Percentiles rank a stretch among this genome's conserved stretches.
Conservation (phyloP, 2,113 vertebrate species). For the Pica pica region DNA sequence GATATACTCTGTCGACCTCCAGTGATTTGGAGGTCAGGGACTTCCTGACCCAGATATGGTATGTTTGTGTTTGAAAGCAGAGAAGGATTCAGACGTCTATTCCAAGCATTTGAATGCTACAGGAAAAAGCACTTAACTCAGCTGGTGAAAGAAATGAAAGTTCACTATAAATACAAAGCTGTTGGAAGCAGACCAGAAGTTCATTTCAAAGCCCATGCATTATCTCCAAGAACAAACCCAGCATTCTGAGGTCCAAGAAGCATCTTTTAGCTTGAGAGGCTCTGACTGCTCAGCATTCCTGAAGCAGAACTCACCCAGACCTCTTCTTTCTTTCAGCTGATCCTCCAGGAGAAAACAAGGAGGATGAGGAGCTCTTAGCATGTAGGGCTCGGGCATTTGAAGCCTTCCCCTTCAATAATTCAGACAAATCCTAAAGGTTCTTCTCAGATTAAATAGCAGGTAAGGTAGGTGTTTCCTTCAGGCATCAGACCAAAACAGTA, state of each 20-base stretch:
- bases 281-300: not conserved
- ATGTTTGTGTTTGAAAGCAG: constrained; percentile 39
- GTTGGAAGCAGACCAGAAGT: not conserved
- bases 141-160: not conserved
- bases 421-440: not conserved
- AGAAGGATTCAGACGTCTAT: not conserved
- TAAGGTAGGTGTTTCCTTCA: not conserved
- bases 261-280: not conserved
- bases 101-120: constrained; percentile 1
- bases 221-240: not conserved
- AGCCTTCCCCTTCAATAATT: not conserved
- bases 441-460: not conserved
- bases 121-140: not conserved
- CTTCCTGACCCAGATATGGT: constrained; percentile 26
- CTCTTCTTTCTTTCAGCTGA: not conserved
- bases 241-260: not conserved
- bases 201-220: not conserved
- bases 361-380: not conserved
- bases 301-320: not conserved
- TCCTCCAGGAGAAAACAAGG: not conserved
- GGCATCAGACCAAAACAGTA: not conserved
- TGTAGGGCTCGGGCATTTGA: not conserved
- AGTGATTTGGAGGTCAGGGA: constrained; percentile 43
- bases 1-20: not conserved
- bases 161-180: not conserved